Evolutionary conservation across 2,797 vertebrate genomes (phyloP).

Genomic region (Falco concolor): DNA sequence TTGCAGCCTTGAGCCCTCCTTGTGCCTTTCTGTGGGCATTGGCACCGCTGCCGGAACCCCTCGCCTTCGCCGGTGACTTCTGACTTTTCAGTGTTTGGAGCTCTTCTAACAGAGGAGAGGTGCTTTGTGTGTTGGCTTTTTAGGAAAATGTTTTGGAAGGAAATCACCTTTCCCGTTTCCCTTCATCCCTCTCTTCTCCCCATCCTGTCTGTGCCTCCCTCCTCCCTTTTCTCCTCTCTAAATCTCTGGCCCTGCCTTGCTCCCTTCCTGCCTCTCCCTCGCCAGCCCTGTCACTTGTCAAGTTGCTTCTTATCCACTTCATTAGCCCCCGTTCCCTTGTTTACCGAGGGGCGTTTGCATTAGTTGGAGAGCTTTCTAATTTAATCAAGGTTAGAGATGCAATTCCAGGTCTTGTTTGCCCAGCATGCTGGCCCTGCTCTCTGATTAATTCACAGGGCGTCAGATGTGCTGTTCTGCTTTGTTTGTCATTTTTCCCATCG

Average conservation of each 20-base stretch:
- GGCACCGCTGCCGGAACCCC: background rate
- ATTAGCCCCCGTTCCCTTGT: constrained; percentile 18
- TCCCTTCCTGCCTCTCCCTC: background rate
- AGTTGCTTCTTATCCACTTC: constrained; percentile 7
- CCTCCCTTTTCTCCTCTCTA: background rate
- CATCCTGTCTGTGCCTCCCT: background rate
- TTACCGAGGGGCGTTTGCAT: constrained; percentile 40
- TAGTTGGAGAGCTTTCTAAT: constrained; percentile 76
- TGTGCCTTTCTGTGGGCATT: fast-evolving
- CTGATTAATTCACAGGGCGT: constrained; percentile 81
- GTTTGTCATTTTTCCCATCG: constrained; percentile 71
- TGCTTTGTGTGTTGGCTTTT: background rate
- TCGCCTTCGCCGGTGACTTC: background rate
- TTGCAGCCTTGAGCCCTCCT: background rate
- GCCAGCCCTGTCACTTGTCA: background rate
- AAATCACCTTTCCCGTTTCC: background rate
- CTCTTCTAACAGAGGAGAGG: background rate
- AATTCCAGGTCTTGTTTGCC: constrained; percentile 75
- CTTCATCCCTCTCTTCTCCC: background rate
- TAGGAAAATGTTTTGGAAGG: background rate
- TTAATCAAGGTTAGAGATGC: constrained; percentile 78
- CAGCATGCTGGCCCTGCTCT: constrained; percentile 72
- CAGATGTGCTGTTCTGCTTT: constrained; percentile 82
- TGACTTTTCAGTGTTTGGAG: fast-evolving
- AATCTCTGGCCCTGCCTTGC: background rate